Percentiles rank a stretch among this genome's conserved stretches.
Evolutionary conservation across 2,797 vertebrate genomes (phyloP).

Genomic region (Artibeus jamaicensis): DNA sequence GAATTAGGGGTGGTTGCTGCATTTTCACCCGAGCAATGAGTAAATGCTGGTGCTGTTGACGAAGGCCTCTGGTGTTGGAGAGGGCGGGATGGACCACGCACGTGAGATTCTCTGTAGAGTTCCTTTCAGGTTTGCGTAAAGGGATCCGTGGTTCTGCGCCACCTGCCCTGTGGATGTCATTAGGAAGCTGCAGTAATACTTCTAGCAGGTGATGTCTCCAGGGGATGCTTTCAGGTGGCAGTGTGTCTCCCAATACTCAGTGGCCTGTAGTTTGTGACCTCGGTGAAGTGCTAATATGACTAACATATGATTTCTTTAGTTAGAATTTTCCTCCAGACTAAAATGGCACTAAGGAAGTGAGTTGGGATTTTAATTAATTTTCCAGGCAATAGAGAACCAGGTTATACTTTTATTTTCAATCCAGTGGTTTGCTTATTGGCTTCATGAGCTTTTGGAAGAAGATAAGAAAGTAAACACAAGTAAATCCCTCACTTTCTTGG

Average conservation of each 20-base stretch:
- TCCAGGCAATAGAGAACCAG: neutral
- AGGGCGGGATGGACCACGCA: neutral
- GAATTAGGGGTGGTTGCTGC: neutral
- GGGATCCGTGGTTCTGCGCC: neutral
- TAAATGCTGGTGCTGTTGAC: neutral
- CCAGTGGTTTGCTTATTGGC: constrained; percentile 19
- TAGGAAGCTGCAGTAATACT: neutral
- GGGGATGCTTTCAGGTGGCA: neutral
- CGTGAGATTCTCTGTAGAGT: neutral
- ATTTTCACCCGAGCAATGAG: neutral
- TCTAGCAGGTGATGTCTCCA: neutral
- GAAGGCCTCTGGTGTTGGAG: neutral
- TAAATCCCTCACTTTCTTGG: constrained; percentile 23
- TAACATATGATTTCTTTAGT: neutral
- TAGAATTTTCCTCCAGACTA: neutral
- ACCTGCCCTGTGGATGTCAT: neutral
- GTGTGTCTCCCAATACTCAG: neutral
- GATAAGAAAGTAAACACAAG: constrained; percentile 24
- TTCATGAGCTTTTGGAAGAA: neutral
- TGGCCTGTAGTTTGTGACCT: neutral
- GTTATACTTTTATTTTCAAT: constrained; percentile 16
- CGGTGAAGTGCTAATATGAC: neutral
- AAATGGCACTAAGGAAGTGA: neutral
- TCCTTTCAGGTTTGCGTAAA: neutral
- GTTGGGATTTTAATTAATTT: constrained; percentile 5